These are phyloP conservation scores for Ageneiosus marmoratus DNA, from an alignment of 2,113 vertebrate genomes.

Conservation along the genomic window DNA sequence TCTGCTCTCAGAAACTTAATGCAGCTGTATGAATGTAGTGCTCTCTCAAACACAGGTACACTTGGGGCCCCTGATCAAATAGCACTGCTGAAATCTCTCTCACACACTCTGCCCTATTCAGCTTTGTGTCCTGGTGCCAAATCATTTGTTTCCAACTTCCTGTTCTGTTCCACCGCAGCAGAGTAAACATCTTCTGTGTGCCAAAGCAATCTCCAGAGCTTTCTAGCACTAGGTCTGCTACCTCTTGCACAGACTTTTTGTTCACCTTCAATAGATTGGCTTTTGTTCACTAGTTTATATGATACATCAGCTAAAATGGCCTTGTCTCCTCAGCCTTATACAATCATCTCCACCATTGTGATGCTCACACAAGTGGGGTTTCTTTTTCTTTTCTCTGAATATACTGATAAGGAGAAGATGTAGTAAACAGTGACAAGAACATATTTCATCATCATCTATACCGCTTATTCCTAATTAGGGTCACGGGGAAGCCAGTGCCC, in stretches of 20 bases:
- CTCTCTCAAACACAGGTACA: no score
- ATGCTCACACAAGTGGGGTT: background rate
- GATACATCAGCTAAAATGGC: constrained; percentile 1
- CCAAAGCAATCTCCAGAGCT: constrained; percentile 4
- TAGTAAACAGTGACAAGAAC: background rate
- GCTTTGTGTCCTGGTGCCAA: constrained; percentile 18
- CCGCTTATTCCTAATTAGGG: no score
- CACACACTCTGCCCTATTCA: constrained; percentile 5
- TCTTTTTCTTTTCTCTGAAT: background rate
- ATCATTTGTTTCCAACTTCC: constrained; percentile 13
- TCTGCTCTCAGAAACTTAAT: background rate
- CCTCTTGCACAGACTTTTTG: background rate
- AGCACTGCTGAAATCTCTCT: background rate
- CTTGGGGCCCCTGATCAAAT: no score
- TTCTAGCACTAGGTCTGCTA: background rate
- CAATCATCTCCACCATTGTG: background rate
- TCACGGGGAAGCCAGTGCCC: no score
- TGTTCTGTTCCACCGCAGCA: constrained; percentile 6
- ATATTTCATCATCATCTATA: no score
- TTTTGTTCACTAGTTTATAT: background rate
- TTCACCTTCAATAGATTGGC: constrained; percentile 16
- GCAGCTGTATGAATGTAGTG: background rate
- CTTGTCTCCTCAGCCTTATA: background rate
- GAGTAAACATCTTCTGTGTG: constrained; percentile 4
- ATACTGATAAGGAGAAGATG: background rate